Conservation (phyloP, 1,140 invertebrate genomes). For the Temnothorax longispinosus region DNA sequence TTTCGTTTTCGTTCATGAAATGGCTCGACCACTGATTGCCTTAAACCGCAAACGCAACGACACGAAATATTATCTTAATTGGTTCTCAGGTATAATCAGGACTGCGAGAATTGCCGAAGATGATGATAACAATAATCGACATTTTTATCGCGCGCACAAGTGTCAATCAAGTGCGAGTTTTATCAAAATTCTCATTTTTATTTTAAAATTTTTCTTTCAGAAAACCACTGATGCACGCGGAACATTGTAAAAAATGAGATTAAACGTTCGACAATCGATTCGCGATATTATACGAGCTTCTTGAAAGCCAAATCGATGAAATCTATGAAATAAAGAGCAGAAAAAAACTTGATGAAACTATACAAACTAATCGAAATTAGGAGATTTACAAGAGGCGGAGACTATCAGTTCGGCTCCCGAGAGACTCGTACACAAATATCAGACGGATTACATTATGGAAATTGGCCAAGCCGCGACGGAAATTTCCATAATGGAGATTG, state of each 20-base stretch:
- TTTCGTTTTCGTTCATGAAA: not conserved
- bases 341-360: not conserved
- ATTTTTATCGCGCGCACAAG: not conserved
- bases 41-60: not conserved
- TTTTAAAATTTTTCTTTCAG: not conserved
- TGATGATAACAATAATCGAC: not conserved
- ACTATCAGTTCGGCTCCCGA: not conserved
- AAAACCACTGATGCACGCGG: not conserved
- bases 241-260: not conserved
- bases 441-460: constrained; percentile 12
- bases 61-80: not conserved
- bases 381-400: not conserved
- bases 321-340: not conserved
- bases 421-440: not conserved
- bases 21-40: not conserved
- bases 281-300: not conserved
- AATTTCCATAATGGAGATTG: constrained; percentile 15
- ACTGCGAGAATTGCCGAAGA: not conserved
- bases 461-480: not conserved
- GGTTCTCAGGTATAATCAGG: not conserved
- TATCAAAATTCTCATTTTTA: not conserved
- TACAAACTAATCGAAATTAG: not conserved
- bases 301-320: not conserved
- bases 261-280: not conserved
- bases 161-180: not conserved